Percentiles rank a stretch among this genome's conserved stretches.
Conservation (phyloP, 2,888 invertebrate genomes). For the Empis livida region DNA sequence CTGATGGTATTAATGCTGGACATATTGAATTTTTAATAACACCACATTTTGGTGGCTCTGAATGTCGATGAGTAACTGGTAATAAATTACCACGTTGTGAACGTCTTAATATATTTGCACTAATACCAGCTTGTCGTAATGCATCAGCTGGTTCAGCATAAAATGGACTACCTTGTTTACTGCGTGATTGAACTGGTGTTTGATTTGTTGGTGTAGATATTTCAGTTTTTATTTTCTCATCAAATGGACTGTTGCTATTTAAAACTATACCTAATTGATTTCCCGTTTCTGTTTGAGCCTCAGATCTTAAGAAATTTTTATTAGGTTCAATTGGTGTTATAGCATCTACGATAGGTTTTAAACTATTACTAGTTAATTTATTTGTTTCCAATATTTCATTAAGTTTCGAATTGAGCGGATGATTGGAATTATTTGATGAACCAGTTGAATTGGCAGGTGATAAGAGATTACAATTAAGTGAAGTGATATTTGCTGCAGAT, state of each 20-base stretch:
- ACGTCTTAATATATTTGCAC: conserved; percentile 29
- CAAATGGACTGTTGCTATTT: conserved; percentile 19
- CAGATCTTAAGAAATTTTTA: conserved; percentile 18
- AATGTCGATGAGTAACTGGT: conserved; percentile 44
- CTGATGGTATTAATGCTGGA: conserved; percentile 53
- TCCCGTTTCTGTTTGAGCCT: too few relatives aligned
- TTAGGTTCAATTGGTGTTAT: conserved; percentile 21
- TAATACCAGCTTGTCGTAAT: conserved; percentile 40
- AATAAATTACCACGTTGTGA: conserved; percentile 29
- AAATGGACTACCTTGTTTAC: conserved; percentile 71
- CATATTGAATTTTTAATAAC: conserved; percentile 22
- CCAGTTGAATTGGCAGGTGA: conserved; percentile 31
- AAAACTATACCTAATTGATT: conserved; percentile 23
- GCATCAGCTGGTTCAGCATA: conserved; percentile 85
- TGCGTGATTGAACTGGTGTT: conserved; percentile 24
- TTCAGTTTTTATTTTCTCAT: conserved; percentile 22
- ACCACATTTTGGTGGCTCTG: conserved; percentile 43
- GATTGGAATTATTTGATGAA: conserved; percentile 19
- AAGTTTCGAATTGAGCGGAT: neutral
- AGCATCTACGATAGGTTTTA: conserved; percentile 11
- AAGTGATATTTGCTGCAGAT: conserved; percentile 40
- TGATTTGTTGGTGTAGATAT: conserved; percentile 30
- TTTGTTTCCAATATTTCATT: neutral
- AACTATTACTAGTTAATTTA: conserved; percentile 4
- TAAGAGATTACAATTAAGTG: conserved; percentile 41